phyloP scores from a whole-genome alignment of 2,888 invertebrate genomes.

The Leucophenga montana region DNA sequence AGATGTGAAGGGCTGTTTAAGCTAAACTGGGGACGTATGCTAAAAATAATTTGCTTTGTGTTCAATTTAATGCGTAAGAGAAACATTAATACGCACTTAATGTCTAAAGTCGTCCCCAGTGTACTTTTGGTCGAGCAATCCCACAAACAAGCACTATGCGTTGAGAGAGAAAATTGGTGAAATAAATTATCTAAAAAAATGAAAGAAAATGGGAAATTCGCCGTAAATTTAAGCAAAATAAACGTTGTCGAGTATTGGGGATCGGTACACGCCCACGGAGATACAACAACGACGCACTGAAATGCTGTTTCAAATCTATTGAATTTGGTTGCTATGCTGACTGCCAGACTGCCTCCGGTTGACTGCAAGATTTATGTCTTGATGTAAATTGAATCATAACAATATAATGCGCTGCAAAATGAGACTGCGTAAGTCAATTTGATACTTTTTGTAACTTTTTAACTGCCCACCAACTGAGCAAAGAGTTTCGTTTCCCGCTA shows the following conservation, averaged over 20 bases:
- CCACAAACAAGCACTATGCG: background rate
- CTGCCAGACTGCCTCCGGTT: background rate
- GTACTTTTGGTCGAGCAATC: constrained; percentile 3
- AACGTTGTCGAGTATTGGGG: constrained; percentile 15
- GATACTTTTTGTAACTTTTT: no score
- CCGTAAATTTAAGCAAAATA: constrained; percentile 64
- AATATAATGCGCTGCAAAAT: constrained; percentile 20
- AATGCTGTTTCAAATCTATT: no score
- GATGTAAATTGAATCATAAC: constrained; percentile 58
- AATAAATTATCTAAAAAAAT: constrained; percentile 6
- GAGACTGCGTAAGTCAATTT: no score
- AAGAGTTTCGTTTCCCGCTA: no score
- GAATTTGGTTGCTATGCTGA: no score
- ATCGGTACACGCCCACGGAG: background rate
- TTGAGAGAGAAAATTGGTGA: background rate
- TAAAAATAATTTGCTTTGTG: constrained; percentile 21
- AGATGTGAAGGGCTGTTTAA: background rate
- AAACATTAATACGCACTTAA: constrained; percentile 31
- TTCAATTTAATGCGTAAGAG: constrained; percentile 24
- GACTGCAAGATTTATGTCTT: constrained; percentile 27
- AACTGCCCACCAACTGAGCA: no score
- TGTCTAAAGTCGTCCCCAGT: constrained; percentile 21
- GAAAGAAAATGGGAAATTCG: background rate
- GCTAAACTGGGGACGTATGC: background rate
- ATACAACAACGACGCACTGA: no score